phyloP scores from a whole-genome alignment of 2,113 vertebrate genomes.

The Nycticryphes semicollaris region DNA sequence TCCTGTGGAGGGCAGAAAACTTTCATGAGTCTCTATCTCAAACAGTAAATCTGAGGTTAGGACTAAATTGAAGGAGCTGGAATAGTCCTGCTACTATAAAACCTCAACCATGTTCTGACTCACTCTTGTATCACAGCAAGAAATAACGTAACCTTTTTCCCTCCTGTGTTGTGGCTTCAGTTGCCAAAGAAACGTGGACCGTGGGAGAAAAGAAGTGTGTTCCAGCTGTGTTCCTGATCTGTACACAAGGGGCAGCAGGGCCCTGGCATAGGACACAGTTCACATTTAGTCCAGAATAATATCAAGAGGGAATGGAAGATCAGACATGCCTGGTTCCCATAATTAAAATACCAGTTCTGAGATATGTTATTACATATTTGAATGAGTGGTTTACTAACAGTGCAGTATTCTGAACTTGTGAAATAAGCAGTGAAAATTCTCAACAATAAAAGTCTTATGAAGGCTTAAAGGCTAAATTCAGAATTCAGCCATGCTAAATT shows the following conservation, averaged over 20 bases:
- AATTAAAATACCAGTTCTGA: background rate
- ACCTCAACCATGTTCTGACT: background rate
- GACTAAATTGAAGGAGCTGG: background rate
- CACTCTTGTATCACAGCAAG: background rate
- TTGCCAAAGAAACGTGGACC: background rate
- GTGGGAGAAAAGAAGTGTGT: fast-evolving
- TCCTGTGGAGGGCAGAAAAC: background rate
- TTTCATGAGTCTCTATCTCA: background rate
- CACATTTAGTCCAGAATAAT: background rate
- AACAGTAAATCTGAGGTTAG: background rate
- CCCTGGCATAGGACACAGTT: background rate
- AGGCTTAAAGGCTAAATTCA: background rate
- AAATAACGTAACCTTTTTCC: background rate
- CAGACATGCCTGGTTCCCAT: background rate
- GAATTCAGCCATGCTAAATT: background rate
- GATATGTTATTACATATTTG: background rate
- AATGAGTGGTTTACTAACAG: background rate
- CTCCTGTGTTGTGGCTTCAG: fast-evolving
- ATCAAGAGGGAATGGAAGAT: background rate
- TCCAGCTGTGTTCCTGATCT: background rate
- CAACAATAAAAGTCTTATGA: background rate
- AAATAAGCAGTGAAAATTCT: background rate
- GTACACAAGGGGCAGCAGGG: background rate
- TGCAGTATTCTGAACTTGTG: background rate
- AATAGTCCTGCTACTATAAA: background rate